phyloP scores from a whole-genome alignment of 2,888 invertebrate genomes.

The Hedya salicella region DNA sequence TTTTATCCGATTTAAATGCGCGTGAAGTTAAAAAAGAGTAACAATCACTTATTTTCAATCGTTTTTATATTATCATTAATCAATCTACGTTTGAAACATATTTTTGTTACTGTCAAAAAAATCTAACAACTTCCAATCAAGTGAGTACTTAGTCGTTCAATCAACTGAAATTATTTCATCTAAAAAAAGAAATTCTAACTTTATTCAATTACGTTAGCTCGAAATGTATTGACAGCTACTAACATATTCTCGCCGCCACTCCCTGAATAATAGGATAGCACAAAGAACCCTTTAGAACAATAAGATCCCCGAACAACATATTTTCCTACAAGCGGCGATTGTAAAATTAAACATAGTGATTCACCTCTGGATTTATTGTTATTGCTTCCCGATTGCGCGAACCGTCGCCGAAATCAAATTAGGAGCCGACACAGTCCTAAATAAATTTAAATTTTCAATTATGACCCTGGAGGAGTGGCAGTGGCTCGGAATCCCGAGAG shows the following conservation, averaged over 20 bases:
- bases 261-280: constrained; percentile 1
- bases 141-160: constrained; percentile 1
- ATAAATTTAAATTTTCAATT: constrained; percentile 85
- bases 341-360: constrained; percentile 60
- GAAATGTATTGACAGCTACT: constrained; percentile 8
- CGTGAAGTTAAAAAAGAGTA: no score
- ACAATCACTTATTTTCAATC: no score
- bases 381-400: constrained; percentile 72
- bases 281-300: constrained; percentile 34
- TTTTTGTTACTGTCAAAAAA: neutral
- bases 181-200: constrained; percentile 2
- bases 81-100: neutral
- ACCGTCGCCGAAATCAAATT: constrained; percentile 77
- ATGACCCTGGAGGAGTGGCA: constrained; percentile 70
- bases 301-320: constrained; percentile 45
- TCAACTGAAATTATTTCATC: constrained; percentile 9
- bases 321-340: constrained; percentile 57
- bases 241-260: constrained; percentile 1
- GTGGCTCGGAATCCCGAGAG: constrained; percentile 67
- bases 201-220: constrained; percentile 4
- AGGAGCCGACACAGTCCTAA: constrained; percentile 76
- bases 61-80: no score
- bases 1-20: no score
- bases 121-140: constrained; percentile 12
- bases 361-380: constrained; percentile 76